Conservation (phyloP, 2,797 vertebrate species). For the Lithobates pipiens region DNA sequence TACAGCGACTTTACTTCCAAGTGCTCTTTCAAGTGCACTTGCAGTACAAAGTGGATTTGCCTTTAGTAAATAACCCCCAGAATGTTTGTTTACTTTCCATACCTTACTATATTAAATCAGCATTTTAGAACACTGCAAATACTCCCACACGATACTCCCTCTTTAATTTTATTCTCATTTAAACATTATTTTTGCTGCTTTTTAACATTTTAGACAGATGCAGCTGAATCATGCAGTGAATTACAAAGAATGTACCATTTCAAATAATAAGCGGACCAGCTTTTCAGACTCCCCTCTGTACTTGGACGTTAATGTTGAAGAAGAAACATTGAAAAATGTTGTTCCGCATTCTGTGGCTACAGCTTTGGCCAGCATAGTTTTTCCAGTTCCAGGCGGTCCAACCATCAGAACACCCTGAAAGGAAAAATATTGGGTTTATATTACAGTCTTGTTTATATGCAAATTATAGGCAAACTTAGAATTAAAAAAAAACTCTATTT, state of each 20-base stretch:
- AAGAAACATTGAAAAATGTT: conserved; percentile 97
- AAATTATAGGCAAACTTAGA: too few species aligned
- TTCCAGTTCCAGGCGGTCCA: conserved; percentile 96
- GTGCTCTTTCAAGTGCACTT: too few species aligned
- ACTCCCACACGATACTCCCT: neutral
- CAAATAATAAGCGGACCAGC: conserved; percentile 94
- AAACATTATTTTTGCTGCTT: neutral
- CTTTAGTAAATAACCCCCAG: too few species aligned
- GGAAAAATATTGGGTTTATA: neutral
- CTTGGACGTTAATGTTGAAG: conserved; percentile 94
- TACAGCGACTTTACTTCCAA: too few species aligned
- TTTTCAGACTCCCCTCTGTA: conserved; percentile 98
- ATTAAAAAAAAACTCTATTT: too few species aligned
- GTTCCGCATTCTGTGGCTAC: conserved; percentile 97
- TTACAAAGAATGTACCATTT: conserved; percentile 85
- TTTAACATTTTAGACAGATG: neutral
- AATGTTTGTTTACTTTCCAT: neutral
- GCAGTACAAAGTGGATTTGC: too few species aligned
- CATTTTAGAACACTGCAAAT: neutral
- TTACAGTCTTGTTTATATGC: neutral
- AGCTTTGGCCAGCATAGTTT: conserved; percentile 98
- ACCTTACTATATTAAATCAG: neutral
- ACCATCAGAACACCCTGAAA: conserved; percentile 96
- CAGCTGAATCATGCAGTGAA: neutral
- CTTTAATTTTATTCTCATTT: neutral